Conservation (phyloP, 2,888 invertebrate genomes). For the Sphaeridia pumilis region DNA sequence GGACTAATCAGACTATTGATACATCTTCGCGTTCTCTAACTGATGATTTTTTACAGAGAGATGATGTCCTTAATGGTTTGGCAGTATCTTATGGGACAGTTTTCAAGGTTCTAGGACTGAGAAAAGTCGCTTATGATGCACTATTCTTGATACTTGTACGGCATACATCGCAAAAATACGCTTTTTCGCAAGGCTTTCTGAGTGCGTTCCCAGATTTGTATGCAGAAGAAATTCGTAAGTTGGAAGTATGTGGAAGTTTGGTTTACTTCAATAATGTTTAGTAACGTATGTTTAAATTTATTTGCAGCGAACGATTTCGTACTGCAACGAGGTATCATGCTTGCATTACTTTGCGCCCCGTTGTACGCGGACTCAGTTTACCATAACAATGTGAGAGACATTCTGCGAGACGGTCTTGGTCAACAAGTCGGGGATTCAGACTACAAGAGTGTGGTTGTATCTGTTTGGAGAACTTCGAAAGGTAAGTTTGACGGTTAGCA, state of each 20-base stretch:
- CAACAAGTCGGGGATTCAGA: conserved; percentile 13
- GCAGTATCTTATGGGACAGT: conserved; percentile 7
- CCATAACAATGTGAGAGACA: background rate
- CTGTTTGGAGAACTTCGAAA: conserved; percentile 8
- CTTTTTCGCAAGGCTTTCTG: conserved; percentile 6
- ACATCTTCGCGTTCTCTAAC: background rate
- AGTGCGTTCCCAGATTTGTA: conserved; percentile 7
- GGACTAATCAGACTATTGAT: background rate
- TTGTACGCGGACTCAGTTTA: conserved; percentile 13
- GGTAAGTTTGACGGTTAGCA: conserved; percentile 1
- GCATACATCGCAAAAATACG: conserved; percentile 3
- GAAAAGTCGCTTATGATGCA: background rate
- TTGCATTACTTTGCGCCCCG: conserved; percentile 10
- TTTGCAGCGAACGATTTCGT: too few species aligned
- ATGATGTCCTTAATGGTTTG: conserved; percentile 1
- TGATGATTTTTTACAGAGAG: conserved; percentile 5
- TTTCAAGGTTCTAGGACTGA: background rate
- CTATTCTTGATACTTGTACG: background rate
- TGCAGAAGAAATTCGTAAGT: background rate
- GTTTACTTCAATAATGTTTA: too few species aligned
- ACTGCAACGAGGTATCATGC: conserved; percentile 5
- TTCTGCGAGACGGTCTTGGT: conserved; percentile 8
- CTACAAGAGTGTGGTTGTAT: conserved; percentile 8
- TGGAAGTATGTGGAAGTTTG: background rate
- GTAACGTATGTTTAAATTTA: too few species aligned